Evolutionary conservation across 2,888 invertebrate species (phyloP).

Genomic region (Agrotis segetum): DNA sequence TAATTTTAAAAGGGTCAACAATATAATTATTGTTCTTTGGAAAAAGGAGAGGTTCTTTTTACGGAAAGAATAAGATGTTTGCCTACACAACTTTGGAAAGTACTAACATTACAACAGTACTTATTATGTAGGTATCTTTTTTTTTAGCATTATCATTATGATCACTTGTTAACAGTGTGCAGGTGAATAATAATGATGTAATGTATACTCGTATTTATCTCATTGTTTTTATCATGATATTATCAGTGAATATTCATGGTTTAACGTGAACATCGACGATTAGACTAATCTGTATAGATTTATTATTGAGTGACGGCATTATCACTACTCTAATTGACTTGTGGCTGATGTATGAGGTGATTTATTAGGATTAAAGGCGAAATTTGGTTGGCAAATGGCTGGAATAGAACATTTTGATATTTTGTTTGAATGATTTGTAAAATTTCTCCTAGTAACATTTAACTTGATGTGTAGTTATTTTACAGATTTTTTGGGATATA

Average conservation of each 20-base stretch:
- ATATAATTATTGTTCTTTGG: neutral
- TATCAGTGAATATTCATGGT: slow-evolving; percentile 12
- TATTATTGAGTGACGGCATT: slow-evolving; percentile 3
- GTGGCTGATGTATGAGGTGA: neutral
- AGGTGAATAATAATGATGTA: neutral
- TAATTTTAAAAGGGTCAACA: slow-evolving; percentile 32
- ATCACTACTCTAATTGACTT: neutral
- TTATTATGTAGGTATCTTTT: no score
- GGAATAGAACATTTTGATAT: no score
- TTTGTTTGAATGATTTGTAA: no score
- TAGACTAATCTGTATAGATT: slow-evolving; percentile 13
- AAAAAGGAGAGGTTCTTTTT: slow-evolving; percentile 12
- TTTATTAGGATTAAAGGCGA: neutral
- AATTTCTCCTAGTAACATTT: no score
- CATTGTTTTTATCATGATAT: neutral
- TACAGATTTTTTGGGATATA: no score
- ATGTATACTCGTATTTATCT: neutral
- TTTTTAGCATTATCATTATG: no score
- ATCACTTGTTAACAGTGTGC: no score
- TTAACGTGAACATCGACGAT: slow-evolving; percentile 4
- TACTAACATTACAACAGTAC: no score
- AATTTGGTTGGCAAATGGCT: neutral
- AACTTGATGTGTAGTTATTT: no score
- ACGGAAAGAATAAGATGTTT: slow-evolving; percentile 20
- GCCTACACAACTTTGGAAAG: slow-evolving; percentile 3